A percentile compares a stretch with the other conserved stretches of the same genome.
Conservation (phyloP, 2,888 invertebrate genomes). For the Oligia latruncula region DNA sequence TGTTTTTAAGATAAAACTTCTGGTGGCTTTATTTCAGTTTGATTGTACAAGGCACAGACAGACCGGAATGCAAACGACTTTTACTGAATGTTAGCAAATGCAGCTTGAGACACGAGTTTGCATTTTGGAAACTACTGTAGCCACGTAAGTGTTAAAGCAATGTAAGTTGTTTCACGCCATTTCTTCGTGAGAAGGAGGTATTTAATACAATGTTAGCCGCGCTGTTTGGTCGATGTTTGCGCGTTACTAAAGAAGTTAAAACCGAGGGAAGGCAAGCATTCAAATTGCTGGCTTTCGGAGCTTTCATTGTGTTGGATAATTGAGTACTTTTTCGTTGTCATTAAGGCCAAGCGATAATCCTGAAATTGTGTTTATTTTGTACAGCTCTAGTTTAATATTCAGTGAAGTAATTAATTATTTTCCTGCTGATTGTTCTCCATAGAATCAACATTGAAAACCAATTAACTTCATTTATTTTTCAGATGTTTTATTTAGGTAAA, state of each 20-base stretch:
- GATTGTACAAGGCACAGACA: constrained; percentile 36
- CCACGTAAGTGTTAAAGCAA: constrained; percentile 47
- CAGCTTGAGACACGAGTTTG: constrained; percentile 47
- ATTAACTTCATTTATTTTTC: constrained; percentile 5
- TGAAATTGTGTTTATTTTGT: constrained; percentile 3
- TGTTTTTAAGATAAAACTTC: constrained; percentile 44
- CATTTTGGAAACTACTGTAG: constrained; percentile 49
- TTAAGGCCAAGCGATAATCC: constrained; percentile 22
- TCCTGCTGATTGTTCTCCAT: constrained; percentile 10
- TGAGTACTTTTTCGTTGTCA: constrained; percentile 18
- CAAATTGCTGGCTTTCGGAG: constrained; percentile 10
- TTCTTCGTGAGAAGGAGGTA: constrained; percentile 44
- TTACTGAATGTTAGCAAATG: constrained; percentile 41
- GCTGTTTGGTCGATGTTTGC: constrained; percentile 41
- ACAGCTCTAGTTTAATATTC: constrained; percentile 8
- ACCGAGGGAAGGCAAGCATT: constrained; percentile 5
- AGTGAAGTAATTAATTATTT: constrained; percentile 7
- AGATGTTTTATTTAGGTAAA: constrained; percentile 11
- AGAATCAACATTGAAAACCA: constrained; percentile 17
- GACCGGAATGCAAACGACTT: constrained; percentile 46
- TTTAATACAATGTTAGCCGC: constrained; percentile 40
- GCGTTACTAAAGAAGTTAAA: constrained; percentile 37
- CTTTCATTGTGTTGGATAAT: constrained; percentile 27
- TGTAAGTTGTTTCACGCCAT: constrained; percentile 54
- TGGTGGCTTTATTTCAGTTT: constrained; percentile 50